Conservation (phyloP, 1,140 invertebrate genomes). For the Drosophila chauvacae region DNA sequence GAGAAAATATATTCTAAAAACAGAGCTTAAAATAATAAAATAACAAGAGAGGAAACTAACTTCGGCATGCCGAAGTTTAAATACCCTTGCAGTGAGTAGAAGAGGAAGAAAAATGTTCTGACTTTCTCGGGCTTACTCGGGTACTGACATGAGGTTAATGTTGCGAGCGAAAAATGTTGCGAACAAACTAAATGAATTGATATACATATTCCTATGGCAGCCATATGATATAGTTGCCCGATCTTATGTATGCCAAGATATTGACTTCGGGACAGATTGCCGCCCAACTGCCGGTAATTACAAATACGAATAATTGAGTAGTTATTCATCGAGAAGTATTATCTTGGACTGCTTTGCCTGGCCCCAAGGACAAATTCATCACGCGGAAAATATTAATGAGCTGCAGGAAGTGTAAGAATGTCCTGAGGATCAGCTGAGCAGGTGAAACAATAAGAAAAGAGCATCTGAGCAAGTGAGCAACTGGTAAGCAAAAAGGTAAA, state of each 20-base stretch:
- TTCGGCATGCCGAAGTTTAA: no score
- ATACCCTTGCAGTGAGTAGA: no score
- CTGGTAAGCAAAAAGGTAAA: not conserved
- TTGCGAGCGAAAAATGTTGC: no score
- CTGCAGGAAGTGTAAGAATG: not conserved
- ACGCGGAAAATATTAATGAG: conserved; percentile 22
- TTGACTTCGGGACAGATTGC: not conserved
- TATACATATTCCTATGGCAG: no score
- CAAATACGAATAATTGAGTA: conserved; percentile 37
- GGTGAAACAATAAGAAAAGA: not conserved
- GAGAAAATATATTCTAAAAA: no score
- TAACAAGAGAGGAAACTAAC: no score
- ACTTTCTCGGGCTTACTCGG: no score
- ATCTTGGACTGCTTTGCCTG: not conserved
- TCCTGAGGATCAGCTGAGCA: not conserved
- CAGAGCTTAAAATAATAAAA: no score
- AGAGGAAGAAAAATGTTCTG: no score
- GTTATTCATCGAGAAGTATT: conserved; percentile 20
- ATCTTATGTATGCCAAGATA: conserved; percentile 1
- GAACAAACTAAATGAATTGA: no score
- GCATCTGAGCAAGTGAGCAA: not conserved
- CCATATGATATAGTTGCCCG: no score
- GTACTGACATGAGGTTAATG: no score
- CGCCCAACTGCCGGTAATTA: conserved; percentile 19
- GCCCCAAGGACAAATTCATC: conserved; percentile 11